Percentiles rank a stretch among this genome's conserved stretches.
Conservation (phyloP, 2,113 vertebrate genomes). For the Corythornis vintsioides region DNA sequence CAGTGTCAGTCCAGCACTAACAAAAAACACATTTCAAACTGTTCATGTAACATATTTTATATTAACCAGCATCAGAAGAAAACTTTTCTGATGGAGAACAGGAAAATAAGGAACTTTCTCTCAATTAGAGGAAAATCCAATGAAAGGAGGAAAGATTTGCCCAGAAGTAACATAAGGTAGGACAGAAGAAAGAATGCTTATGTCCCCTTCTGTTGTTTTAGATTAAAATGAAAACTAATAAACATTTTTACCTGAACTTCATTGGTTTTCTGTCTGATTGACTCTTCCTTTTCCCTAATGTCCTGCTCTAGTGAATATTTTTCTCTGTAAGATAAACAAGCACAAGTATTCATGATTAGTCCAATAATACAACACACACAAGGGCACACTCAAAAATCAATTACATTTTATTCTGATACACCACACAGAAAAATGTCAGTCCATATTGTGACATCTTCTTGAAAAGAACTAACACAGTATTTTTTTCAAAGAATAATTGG, state of each 20-base stretch:
- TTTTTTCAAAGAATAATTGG: neutral
- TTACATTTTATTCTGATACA: neutral
- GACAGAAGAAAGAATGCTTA: neutral
- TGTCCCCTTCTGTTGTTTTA: neutral
- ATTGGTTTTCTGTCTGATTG: constrained; percentile 89
- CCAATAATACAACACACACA: neutral
- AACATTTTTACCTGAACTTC: constrained; percentile 89
- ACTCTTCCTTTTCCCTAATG: constrained; percentile 93
- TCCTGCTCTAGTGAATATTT: constrained; percentile 95
- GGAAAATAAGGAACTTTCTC: neutral
- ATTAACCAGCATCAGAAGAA: neutral
- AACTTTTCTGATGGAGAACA: neutral
- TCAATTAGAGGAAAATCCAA: neutral
- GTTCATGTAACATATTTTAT: neutral
- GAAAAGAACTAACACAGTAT: neutral
- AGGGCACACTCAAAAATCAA: accelerated
- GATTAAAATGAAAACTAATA: neutral
- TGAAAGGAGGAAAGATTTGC: neutral
- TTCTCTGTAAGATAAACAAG: constrained; percentile 78
- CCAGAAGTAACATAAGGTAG: neutral
- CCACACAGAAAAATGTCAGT: neutral
- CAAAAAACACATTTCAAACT: neutral
- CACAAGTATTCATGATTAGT: neutral
- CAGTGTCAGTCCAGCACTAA: neutral
- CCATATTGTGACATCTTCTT: neutral